These are phyloP conservation scores for Argopecten irradians DNA, from an alignment of 1,140 invertebrate species.

Conservation along the genomic window DNA sequence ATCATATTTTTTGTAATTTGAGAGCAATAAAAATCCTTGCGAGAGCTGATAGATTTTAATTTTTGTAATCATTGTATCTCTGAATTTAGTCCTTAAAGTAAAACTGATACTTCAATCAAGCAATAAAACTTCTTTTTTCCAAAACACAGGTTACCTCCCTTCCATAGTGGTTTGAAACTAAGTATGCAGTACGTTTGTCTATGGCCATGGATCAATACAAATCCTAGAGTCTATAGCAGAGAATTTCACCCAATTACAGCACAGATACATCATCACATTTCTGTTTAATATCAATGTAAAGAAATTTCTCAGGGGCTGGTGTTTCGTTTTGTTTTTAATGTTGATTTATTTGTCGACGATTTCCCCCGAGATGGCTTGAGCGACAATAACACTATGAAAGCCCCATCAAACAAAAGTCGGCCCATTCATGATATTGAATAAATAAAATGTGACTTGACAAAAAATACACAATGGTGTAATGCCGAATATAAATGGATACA, in stretches of 20 bases:
- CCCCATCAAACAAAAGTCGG: not conserved
- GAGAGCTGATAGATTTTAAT: no score
- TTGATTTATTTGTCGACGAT: slow-evolving; percentile 3
- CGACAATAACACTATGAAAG: not conserved
- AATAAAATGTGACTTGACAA: not conserved
- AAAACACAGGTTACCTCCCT: slow-evolving; percentile 13
- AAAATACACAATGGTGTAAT: slow-evolving; percentile 18
- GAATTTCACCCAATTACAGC: not conserved
- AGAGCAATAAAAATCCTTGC: no score
- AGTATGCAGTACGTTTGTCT: not conserved
- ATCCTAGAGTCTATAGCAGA: not conserved
- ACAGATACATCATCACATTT: not conserved
- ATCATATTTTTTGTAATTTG: no score
- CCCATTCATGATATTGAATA: slow-evolving; percentile 3
- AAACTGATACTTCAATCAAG: no score
- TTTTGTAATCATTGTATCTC: no score
- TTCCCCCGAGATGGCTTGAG: not conserved
- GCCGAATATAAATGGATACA: slow-evolving; percentile 5
- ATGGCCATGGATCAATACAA: not conserved
- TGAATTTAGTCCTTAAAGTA: no score
- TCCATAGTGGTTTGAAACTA: not conserved
- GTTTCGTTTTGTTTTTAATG: slow-evolving; percentile 4
- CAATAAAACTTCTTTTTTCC: not conserved
- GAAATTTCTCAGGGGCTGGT: not conserved
- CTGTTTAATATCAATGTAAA: slow-evolving; percentile 13